Conservation (phyloP, 2,797 vertebrate genomes). For the Betta splendens region DNA sequence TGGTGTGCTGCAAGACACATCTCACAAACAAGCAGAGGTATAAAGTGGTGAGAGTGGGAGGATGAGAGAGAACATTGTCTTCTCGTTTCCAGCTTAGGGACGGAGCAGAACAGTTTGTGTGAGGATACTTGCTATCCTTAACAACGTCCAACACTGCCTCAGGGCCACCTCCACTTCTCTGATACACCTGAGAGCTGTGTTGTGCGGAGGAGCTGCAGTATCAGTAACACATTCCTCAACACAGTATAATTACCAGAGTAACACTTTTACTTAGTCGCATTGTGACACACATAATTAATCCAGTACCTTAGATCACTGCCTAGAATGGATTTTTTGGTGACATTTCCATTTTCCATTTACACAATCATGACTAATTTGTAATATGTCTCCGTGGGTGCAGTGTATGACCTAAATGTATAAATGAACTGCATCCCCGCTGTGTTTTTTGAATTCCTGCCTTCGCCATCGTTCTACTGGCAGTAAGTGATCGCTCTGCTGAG, state of each 20-base stretch:
- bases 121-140: constrained; percentile 74
- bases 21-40: constrained; percentile 73
- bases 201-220: constrained; percentile 42
- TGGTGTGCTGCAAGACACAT: constrained; percentile 58
- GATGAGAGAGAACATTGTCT: constrained; percentile 79
- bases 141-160: constrained; percentile 66
- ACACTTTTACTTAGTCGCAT: constrained; percentile 31
- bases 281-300: constrained; percentile 34
- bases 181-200: constrained; percentile 50
- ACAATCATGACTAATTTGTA: constrained; percentile 11
- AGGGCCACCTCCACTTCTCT: constrained; percentile 59
- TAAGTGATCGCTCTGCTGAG: background rate
- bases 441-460: background rate
- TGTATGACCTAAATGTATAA: background rate
- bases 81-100: constrained; percentile 70
- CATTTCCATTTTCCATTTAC: constrained; percentile 4
- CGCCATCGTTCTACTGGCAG: background rate
- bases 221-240: constrained; percentile 53
- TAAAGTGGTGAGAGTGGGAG: constrained; percentile 74
- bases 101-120: constrained; percentile 75
- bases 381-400: background rate
- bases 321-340: constrained; percentile 13
- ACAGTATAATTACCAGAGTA: constrained; percentile 43
- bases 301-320: constrained; percentile 14
- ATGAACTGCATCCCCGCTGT: background rate